Evolutionary conservation across 2,797 vertebrate genomes (phyloP).

Genomic region (Rhinatrema bivittatum): DNA sequence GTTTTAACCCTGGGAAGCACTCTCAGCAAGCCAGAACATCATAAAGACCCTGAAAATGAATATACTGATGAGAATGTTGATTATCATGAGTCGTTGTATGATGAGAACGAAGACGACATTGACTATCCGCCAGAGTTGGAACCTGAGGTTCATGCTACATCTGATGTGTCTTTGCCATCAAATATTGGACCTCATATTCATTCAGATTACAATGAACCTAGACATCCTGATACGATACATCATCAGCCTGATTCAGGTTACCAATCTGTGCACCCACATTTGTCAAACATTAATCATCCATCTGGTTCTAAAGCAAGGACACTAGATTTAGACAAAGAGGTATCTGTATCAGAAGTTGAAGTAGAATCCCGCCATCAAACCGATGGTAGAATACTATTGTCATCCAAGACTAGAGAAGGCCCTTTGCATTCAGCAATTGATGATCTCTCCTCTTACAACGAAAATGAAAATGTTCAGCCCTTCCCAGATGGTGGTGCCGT

Average conservation of each 20-base stretch:
- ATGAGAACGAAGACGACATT: slow-evolving; percentile 37
- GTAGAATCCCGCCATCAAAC: background rate
- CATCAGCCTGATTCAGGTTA: background rate
- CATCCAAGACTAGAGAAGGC: background rate
- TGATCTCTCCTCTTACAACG: background rate
- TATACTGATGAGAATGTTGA: slow-evolving; percentile 48
- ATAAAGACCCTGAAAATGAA: slow-evolving; percentile 39
- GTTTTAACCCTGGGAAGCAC: slow-evolving; percentile 5
- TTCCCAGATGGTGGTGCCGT: background rate
- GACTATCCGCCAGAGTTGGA: slow-evolving; percentile 49
- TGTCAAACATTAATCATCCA: background rate
- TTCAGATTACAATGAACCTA: background rate
- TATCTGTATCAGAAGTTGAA: slow-evolving; percentile 6
- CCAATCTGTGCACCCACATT: slow-evolving; percentile 1
- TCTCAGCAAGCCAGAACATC: background rate
- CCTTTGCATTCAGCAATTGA: background rate
- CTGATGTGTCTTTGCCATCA: background rate
- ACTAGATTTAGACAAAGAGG: background rate
- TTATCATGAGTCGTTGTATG: slow-evolving; percentile 21
- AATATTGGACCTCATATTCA: background rate
- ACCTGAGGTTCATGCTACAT: background rate
- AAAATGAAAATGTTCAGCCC: background rate
- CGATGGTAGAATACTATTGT: background rate
- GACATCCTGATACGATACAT: background rate
- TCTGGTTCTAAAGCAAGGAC: slow-evolving; percentile 1